Percentiles rank a stretch among this genome's conserved stretches.
phyloP scores from a whole-genome alignment of 2,797 vertebrate species.

The Anabas testudineus region DNA sequence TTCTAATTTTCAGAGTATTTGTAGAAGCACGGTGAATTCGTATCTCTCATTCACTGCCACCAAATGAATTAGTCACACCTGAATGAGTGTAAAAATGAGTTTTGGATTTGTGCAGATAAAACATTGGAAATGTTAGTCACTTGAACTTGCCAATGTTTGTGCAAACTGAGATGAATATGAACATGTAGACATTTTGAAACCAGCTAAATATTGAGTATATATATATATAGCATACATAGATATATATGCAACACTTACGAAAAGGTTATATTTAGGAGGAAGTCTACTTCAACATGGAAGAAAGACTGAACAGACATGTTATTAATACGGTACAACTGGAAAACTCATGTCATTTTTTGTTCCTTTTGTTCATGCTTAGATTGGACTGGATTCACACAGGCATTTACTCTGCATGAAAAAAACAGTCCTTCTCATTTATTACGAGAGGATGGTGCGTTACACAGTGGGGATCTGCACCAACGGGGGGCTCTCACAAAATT shows the following conservation, averaged over 20 bases:
- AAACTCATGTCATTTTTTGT: neutral
- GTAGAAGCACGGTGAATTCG: conserved; percentile 34
- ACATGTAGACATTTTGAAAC: neutral
- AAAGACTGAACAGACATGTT: neutral
- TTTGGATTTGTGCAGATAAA: conserved; percentile 57
- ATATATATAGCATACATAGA: neutral
- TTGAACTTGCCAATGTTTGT: conserved; percentile 22
- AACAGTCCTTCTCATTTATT: too few relatives aligned
- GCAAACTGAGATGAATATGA: conserved; percentile 18
- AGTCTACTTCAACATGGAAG: neutral
- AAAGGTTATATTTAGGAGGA: neutral
- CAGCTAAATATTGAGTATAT: neutral
- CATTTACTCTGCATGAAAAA: too few relatives aligned
- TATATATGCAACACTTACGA: neutral
- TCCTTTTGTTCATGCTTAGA: too few relatives aligned
- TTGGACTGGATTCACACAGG: too few relatives aligned
- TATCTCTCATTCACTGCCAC: conserved; percentile 34
- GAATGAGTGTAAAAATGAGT: conserved; percentile 56
- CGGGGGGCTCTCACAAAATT: too few relatives aligned
- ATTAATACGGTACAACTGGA: neutral
- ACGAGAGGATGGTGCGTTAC: too few relatives aligned
- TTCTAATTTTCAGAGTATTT: conserved; percentile 54
- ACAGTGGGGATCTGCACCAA: too few relatives aligned
- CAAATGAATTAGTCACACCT: conserved; percentile 66
- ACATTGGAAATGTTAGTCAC: conserved; percentile 32